Percentiles rank a stretch among this genome's conserved stretches.
These are phyloP conservation scores for Girardinichthys multiradiatus DNA, from an alignment of 2,113 vertebrate genomes.

Conservation along the genomic window DNA sequence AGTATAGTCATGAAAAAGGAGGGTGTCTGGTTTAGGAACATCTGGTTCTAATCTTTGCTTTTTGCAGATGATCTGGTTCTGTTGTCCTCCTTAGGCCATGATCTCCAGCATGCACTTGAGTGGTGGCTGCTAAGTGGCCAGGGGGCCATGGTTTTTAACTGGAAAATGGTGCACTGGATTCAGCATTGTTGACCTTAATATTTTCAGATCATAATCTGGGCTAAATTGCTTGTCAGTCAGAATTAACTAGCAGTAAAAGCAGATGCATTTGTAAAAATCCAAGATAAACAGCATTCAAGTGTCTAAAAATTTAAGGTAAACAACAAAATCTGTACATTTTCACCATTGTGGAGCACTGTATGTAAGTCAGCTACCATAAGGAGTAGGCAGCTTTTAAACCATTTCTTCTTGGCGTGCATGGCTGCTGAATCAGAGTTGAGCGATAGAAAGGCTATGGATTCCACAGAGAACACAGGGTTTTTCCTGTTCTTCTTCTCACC, in stretches of 20 bases:
- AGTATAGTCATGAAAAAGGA: too few species aligned
- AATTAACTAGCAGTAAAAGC: constrained; percentile 22
- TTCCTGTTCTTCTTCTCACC: constrained; percentile 70
- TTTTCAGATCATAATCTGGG: background rate
- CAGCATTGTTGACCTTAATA: background rate
- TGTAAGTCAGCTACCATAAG: constrained; percentile 22
- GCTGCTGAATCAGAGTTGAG: constrained; percentile 56
- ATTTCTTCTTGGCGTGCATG: constrained; percentile 32
- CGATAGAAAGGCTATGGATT: constrained; percentile 60
- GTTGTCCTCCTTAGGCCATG: too few species aligned
- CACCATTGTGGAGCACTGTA: background rate
- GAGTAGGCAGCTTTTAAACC: constrained; percentile 48
- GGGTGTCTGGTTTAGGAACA: too few species aligned
- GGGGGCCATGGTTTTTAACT: too few species aligned
- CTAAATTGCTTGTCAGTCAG: background rate
- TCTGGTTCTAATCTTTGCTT: too few species aligned
- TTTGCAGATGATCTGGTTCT: too few species aligned
- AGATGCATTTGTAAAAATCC: constrained; percentile 11
- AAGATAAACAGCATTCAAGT: constrained; percentile 5
- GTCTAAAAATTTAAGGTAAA: background rate
- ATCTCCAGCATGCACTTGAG: too few species aligned
- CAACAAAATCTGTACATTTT: constrained; percentile 1
- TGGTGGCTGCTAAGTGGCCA: too few species aligned
- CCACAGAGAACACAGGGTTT: constrained; percentile 66
- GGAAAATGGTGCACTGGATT: too few species aligned